These are phyloP conservation scores for Porphyrio hochstetteri DNA, from an alignment of 2,113 vertebrate genomes.

Conservation along the genomic window DNA sequence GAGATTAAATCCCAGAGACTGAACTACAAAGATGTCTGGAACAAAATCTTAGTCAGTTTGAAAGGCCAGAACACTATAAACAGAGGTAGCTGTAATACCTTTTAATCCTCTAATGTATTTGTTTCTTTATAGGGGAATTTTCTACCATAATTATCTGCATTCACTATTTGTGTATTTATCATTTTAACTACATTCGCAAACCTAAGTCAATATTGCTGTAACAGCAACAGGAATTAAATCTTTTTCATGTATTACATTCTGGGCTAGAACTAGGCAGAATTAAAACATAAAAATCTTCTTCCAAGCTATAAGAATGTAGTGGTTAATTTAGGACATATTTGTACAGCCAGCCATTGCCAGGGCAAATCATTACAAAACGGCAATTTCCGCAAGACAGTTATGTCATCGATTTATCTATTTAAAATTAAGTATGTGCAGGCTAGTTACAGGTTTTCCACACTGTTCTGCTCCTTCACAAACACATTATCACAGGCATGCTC, in stretches of 20 bases:
- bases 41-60: constrained; percentile 26
- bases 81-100: not conserved
- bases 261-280: not conserved
- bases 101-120: not conserved
- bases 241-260: not conserved
- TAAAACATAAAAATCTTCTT: not conserved
- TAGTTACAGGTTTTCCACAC: not conserved
- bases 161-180: not conserved
- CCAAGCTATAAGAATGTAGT: not conserved
- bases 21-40: constrained; percentile 42
- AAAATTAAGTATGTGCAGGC: not conserved
- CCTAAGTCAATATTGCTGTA: not conserved
- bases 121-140: not conserved
- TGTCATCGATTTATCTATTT: not conserved
- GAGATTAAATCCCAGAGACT: constrained; percentile 69
- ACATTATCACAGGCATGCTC: not conserved
- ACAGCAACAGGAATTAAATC: not conserved
- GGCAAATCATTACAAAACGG: not conserved
- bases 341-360: not conserved
- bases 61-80: not conserved
- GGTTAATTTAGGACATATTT: not conserved
- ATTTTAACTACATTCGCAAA: not conserved
- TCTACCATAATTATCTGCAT: not conserved
- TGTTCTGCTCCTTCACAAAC: not conserved
- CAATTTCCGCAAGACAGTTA: not conserved